Evolutionary conservation across 2,797 vertebrate genomes (phyloP), one percentile per base, ranked within the genome.

Genomic region (Champsocephalus gunnari): DNA sequence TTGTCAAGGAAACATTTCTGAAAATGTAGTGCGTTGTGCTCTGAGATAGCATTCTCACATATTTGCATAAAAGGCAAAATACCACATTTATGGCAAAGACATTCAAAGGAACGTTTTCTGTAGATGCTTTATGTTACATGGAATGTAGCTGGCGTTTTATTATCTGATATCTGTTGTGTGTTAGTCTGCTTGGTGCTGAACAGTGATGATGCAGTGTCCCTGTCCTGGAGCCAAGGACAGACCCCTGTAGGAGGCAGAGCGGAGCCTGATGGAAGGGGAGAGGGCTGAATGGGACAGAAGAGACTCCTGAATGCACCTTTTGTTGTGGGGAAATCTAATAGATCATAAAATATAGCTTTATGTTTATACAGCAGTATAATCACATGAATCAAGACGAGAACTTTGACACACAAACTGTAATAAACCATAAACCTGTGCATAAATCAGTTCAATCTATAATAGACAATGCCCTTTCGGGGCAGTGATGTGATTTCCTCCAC

Each of bases 1-100:
- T 92, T 89, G 88, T 87, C 84, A 90, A 80, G 86, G 86, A 83
- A 90, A 91, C 87, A 63, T 85, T 81, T 88, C 68, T 81, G 79
- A 71, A 76, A 82, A 83, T 13, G 47, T 28, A 72, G 68, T 21
- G 64, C 6, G 12, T 73, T 68, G 47, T 67, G 54, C 73, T 80
- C 53, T 7, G 65, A 80, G 73, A 88, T 79, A 66, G n/a, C 49
- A 9, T 19, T 55, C 67, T 75, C 73, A 82, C 76, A 87, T 84
- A 87, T 89, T 88, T 90, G 75, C 81, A 78, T 85, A 28, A 62
- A 74, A 84, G 55, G 38, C 34, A 75, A 85, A 9, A 86, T 66
- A 74, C 32, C 77, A 76, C 56, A 69, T 83, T 77, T 77, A 72
- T 68, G 65, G 58, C 3, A 1, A 71, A 61, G 45, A 44, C 11